A percentile compares a stretch with the other conserved stretches of the same genome.
Evolutionary conservation across 2,113 vertebrate genomes (phyloP).

Genomic region (Pogonocichla stellata): DNA sequence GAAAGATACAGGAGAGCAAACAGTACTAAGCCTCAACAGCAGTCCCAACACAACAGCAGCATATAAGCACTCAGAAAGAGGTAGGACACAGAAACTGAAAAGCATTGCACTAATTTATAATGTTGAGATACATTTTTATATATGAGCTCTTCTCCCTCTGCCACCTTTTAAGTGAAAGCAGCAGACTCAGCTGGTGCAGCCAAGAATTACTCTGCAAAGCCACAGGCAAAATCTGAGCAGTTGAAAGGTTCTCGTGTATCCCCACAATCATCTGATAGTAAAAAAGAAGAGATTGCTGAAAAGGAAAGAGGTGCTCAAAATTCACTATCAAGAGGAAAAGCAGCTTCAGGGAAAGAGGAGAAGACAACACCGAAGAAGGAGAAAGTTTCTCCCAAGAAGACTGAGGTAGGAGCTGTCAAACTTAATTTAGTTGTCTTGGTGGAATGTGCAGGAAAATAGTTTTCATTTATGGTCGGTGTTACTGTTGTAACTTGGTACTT

Average conservation of each 20-base stretch:
- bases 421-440: neutral
- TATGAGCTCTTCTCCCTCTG: neutral
- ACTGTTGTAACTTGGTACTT: neutral
- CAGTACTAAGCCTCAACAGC: constrained; percentile 32
- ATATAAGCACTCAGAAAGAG: constrained; percentile 55
- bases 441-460: neutral
- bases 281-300: constrained; percentile 61
- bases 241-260: neutral
- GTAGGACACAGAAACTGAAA: constrained; percentile 39
- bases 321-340: constrained; percentile 67
- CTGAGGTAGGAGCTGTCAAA: constrained; percentile 77
- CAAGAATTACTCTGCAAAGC: constrained; percentile 3
- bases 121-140: neutral
- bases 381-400: constrained; percentile 85
- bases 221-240: constrained; percentile 10
- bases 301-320: constrained; percentile 23
- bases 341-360: constrained; percentile 63
- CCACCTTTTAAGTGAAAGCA: constrained; percentile 39
- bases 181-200: neutral
- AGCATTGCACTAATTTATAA: neutral
- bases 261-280: constrained; percentile 9
- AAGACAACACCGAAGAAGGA: constrained; percentile 70
- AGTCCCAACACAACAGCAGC: constrained; percentile 50
- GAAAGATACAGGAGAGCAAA: constrained; percentile 71
- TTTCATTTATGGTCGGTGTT: neutral